Conservation (phyloP, 2,888 invertebrate genomes). For the Resseliella maxima region DNA sequence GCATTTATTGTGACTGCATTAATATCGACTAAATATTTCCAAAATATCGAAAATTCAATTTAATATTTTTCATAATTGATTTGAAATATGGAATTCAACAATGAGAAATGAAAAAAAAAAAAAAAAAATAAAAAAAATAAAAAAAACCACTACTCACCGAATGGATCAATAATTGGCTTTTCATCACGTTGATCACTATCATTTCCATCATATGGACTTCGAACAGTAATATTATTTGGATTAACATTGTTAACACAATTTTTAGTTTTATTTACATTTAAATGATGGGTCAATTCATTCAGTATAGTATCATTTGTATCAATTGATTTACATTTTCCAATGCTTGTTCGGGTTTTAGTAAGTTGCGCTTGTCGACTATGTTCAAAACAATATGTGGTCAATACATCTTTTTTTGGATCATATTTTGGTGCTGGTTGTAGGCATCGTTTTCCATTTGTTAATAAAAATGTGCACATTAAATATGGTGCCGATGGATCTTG, state of each 20-base stretch:
- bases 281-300: conserved; percentile 75
- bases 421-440: conserved; percentile 79
- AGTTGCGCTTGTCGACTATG: conserved; percentile 76
- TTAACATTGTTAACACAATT: conserved; percentile 60
- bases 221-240: not conserved
- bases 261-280: conserved; percentile 66
- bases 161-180: conserved; percentile 71
- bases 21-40: conserved; percentile 65
- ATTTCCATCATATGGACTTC: conserved; percentile 63
- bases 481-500: conserved; percentile 86
- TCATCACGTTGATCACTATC: conserved; percentile 69
- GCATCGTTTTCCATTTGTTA: conserved; percentile 79
- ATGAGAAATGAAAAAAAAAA: not conserved
- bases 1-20: conserved; percentile 70
- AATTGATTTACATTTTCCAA: conserved; percentile 72
- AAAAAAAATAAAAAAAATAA: conserved; percentile 53
- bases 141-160: conserved; percentile 70
- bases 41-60: conserved; percentile 59
- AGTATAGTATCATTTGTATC: conserved; percentile 76
- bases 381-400: conserved; percentile 74
- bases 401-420: conserved; percentile 76
- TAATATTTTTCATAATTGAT: no score
- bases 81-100: no score
- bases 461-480: conserved; percentile 79
- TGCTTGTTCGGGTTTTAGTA: conserved; percentile 71